Conservation (phyloP, 2,888 invertebrate species). For the Mactromeris polynyma region DNA sequence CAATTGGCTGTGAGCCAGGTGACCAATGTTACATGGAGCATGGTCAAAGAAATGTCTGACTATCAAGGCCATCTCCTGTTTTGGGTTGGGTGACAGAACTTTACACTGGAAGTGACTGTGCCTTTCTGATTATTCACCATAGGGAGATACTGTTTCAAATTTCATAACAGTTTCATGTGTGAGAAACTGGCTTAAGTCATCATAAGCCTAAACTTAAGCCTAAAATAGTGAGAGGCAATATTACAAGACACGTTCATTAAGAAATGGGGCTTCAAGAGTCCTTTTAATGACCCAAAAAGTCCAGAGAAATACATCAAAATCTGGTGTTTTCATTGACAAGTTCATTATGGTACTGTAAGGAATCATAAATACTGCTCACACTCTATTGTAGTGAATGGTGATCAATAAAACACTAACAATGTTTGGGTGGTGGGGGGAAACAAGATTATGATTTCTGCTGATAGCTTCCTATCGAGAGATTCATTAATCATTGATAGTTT, state of each 20-base stretch:
- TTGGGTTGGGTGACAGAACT: too few species aligned
- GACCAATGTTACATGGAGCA: not conserved
- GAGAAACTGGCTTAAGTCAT: not conserved
- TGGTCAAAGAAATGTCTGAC: too few species aligned
- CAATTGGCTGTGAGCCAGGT: not conserved
- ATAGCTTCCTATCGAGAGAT: slow-evolving; percentile 28
- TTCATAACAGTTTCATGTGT: not conserved
- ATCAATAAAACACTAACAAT: slow-evolving; percentile 16
- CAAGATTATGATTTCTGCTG: slow-evolving; percentile 37
- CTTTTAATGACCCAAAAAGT: not conserved
- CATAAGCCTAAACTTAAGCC: not conserved
- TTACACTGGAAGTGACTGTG: too few species aligned
- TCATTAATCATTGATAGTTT: slow-evolving; percentile 45
- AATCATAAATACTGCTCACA: slow-evolving; percentile 4
- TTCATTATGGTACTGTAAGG: not conserved
- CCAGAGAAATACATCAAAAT: not conserved
- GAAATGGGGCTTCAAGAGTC: not conserved
- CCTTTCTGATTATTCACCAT: not conserved
- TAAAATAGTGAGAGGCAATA: not conserved
- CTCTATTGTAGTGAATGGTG: not conserved
- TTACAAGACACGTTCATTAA: not conserved
- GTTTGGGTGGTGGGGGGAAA: slow-evolving; percentile 15
- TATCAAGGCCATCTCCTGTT: too few species aligned
- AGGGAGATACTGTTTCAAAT: not conserved
- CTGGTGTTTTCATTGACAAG: not conserved